Evolutionary conservation across 2,888 invertebrate species (phyloP).

Genomic region (Sphecodes monilicornis): DNA sequence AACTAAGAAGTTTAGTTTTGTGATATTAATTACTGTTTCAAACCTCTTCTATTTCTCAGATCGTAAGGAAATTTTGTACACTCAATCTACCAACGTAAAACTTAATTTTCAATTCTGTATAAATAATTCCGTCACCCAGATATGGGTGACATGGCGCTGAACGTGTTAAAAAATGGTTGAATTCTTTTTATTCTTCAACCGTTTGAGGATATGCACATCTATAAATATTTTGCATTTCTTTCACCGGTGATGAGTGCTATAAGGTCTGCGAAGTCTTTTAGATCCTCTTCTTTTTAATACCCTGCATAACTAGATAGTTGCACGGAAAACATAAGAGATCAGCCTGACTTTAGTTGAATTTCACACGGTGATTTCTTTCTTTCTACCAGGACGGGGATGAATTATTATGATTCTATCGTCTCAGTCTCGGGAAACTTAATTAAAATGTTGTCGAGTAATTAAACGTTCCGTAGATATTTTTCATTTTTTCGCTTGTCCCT

Average conservation of each 20-base stretch:
- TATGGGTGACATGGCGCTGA: too few relatives aligned
- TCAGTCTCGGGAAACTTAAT: slow-evolving; percentile 3
- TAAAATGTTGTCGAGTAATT: slow-evolving; percentile 50
- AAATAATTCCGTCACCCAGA: too few relatives aligned
- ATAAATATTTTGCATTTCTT: background rate
- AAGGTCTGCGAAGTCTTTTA: background rate
- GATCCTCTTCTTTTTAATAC: background rate
- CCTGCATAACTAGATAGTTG: background rate
- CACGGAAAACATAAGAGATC: background rate
- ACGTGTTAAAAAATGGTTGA: too few relatives aligned
- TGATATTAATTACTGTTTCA: too few relatives aligned
- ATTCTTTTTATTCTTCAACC: background rate
- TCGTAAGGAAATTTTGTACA: too few relatives aligned
- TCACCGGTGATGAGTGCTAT: background rate
- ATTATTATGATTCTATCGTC: slow-evolving; percentile 23
- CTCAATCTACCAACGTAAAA: too few relatives aligned
- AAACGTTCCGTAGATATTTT: slow-evolving; percentile 46
- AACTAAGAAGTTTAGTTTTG: too few relatives aligned
- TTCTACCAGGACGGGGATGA: background rate
- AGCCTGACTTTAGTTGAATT: background rate
- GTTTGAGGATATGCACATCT: background rate
- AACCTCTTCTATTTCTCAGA: too few relatives aligned
- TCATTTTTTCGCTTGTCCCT: background rate
- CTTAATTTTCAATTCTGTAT: too few relatives aligned
- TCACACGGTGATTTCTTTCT: slow-evolving; percentile 14